phyloP scores from a whole-genome alignment of 30 jellyfish, hydroid and myxozoan genomes.

The Cassiopea andromeda region DNA sequence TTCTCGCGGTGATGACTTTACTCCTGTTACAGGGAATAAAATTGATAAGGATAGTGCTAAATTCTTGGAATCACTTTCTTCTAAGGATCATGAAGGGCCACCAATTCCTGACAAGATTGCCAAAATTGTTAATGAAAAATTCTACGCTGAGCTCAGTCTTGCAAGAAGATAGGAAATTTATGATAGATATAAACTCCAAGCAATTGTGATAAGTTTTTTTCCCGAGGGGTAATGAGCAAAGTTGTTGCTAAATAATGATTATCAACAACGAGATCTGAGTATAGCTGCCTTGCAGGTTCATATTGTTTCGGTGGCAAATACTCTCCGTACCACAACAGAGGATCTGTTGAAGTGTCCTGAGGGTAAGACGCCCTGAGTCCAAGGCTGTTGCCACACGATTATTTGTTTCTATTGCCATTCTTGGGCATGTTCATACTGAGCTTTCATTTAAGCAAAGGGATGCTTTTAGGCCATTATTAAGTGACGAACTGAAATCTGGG shows the following conservation, averaged over 20 bases:
- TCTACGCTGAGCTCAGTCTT: slow-evolving; percentile 33
- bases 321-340: background rate
- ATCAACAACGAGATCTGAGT: slow-evolving; percentile 21
- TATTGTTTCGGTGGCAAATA: background rate
- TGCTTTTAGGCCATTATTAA: slow-evolving; percentile 19
- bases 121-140: slow-evolving; percentile 43
- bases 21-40: background rate
- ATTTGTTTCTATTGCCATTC: slow-evolving; percentile 46
- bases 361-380: slow-evolving; percentile 4
- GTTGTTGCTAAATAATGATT: slow-evolving; percentile 12
- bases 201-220: slow-evolving; percentile 36
- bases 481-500: slow-evolving; percentile 15
- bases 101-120: slow-evolving; percentile 54
- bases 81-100: slow-evolving; percentile 40
- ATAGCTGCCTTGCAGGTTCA: background rate
- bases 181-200: slow-evolving; percentile 18
- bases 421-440: slow-evolving; percentile 38
- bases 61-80: slow-evolving; percentile 4
- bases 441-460: slow-evolving; percentile 13
- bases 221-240: slow-evolving; percentile 33
- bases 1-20: background rate
- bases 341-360: slow-evolving; percentile 12
- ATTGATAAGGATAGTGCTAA: background rate
- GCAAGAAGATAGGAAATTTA: slow-evolving; percentile 36
- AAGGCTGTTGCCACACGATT: slow-evolving; percentile 37